Evolutionary conservation across 2,888 invertebrate genomes (phyloP).

Genomic region (Oasisia sp.): DNA sequence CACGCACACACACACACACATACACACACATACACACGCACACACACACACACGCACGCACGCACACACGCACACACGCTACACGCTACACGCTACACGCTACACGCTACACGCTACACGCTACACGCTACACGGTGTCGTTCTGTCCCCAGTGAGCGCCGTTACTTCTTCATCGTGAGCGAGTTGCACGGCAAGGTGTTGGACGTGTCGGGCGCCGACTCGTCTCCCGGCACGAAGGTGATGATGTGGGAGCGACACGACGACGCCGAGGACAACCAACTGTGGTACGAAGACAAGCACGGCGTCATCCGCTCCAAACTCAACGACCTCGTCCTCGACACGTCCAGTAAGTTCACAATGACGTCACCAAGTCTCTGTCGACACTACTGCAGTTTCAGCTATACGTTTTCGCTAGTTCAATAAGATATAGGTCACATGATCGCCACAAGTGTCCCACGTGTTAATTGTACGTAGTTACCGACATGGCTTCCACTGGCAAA

Average conservation of each 20-base stretch:
- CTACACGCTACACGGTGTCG: not conserved
- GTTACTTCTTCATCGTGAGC: constrained; percentile 34
- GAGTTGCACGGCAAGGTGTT: constrained; percentile 34
- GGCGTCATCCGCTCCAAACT: constrained; percentile 33
- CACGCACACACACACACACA: no score
- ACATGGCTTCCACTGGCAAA: no score
- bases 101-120: no score
- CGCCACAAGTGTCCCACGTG: no score
- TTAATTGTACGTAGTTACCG: no score
- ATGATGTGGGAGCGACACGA: constrained; percentile 27
- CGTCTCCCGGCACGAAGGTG: not conserved
- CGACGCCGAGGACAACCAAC: constrained; percentile 30
- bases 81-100: no score
- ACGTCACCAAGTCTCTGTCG: not conserved
- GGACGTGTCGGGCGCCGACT: constrained; percentile 23
- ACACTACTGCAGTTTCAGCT: no score
- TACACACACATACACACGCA: no score
- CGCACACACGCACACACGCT: no score
- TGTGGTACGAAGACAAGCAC: constrained; percentile 36
- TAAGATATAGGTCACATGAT: no score
- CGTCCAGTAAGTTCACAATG: constrained; percentile 25
- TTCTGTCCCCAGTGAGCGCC: not conserved
- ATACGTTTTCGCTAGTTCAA: no score
- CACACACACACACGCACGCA: no score
- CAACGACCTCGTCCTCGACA: constrained; percentile 35